A percentile compares a stretch with the other conserved stretches of the same genome.
Conservation (phyloP, 53 echinoderm and acorn worm species). For the Arbacia lixula region DNA sequence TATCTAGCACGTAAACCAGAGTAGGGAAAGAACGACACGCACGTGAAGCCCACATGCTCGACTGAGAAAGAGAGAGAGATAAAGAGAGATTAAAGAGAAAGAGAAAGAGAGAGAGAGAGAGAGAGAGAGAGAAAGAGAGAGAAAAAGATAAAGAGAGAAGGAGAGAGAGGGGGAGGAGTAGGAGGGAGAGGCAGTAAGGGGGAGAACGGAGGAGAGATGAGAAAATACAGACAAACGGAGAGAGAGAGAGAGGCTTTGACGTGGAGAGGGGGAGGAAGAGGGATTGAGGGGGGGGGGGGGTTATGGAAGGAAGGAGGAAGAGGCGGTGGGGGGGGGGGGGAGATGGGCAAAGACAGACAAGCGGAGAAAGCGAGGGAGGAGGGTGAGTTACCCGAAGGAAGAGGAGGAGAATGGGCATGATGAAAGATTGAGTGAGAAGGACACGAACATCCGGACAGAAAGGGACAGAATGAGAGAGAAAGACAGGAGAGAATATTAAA, state of each 20-base stretch:
- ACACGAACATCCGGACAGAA: neutral
- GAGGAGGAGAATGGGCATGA: no score
- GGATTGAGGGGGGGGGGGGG: neutral
- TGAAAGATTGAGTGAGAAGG: no score
- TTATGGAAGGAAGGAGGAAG: no score
- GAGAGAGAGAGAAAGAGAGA: neutral
- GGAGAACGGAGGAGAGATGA: neutral
- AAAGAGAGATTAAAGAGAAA: no score
- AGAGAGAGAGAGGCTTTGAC: neutral
- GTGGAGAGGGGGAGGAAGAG: neutral
- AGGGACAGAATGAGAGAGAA: neutral
- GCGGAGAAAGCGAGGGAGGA: neutral
- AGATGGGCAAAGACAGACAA: neutral
- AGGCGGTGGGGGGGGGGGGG: no score
- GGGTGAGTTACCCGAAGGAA: neutral
- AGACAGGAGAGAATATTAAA: neutral
- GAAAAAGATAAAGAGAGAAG: neutral
- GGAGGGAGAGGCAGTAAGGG: neutral
- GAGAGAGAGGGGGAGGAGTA: neutral
- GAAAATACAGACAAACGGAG: neutral
- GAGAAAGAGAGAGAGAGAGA: no score
- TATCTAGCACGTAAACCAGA: no score
- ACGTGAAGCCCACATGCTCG: no score
- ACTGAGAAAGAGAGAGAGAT: no score
- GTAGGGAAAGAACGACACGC: no score